Evolutionary conservation across 2,113 vertebrate genomes (phyloP), one percentile per base, ranked within the genome.

Genomic region (Myxocyprinus asiaticus): DNA sequence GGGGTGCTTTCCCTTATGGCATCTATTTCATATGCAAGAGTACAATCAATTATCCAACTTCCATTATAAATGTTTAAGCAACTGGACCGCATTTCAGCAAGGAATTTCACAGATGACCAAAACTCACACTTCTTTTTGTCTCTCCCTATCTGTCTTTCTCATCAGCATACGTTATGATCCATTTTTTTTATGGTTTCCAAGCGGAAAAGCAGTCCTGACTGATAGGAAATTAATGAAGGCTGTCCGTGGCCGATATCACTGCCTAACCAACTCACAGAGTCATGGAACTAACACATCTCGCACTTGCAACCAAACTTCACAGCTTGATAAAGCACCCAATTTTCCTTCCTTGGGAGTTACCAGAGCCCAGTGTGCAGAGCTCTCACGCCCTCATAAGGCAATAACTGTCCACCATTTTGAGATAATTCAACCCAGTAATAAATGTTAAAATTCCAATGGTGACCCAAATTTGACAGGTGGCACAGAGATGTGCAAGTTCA

Each of bases 161-260:
- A 47, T 73, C 55, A 17, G 55, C 69, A 48, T 72, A 61, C 56
- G 7, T 44, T 61, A 73, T 61, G 43, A 47, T 73, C 72, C 56
- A 51, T 48, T 73, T 61, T 61, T 33, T 73, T 62, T 81, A 65
- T 71, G 75, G 75, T 76, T 43, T 53, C 22, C 4, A 11, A 61
- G 56, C 67, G 22, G 70, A 90, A 87, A 86, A 55, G 83, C 88
- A 86, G 85, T 88, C 10, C 67, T 88, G 87, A 87, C 92, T 88
- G 87, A 84, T 59, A 90, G 91, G 92, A 91, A 90, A 90, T 88
- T 79, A 89, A 85, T 85, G 83, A 80, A 87, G 22, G 22, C 66
- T 75, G 85, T 59, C 61, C 83, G 87, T 89, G 90, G 89, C 91
- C 90, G 89, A 91, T 90, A 92, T 87, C 82, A 51, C 66, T n/a